Base-by-base conservation (phyloP, 2,113 vertebrate genomes). In the Butorides virescens region DNA sequence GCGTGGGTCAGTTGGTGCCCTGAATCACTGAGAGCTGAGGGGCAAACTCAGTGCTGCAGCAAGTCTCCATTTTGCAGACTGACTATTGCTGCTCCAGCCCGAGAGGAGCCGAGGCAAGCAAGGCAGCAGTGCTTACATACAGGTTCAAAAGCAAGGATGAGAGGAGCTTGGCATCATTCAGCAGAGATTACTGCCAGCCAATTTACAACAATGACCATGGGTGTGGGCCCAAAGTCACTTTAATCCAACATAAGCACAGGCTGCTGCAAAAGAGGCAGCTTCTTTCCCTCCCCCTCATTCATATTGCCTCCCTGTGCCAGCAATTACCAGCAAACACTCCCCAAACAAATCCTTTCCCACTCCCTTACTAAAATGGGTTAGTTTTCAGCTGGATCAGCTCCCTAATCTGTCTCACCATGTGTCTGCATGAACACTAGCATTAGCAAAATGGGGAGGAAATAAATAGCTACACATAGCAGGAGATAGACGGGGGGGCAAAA, bases 371-470 rank as follows among this genome's bases (percentile, higher is more conserved):
- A 92, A 93, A 93, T 42, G 68, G 83, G 93, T 93, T 91, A 13
- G 25, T 91, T 95, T 96, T 89, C 96, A 96, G 92, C 92, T 88
- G 92, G 94, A 96, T 93, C 94, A 91, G 80, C 86, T 93, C 91
- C 79, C 34, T 95, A 92, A 95, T 96, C 95, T 81, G 91, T 86
- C 93, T 92, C 89, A 77, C 94, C 94, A 91, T 77, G 94, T 83
- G 91, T 84, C 93, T 93, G 88, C 94, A 92, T 0, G 23, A 95
- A 95, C 86, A 93, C 76, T 71, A 71, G 72, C 91, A 95, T 96
- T 93, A 94, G 80, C 86, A 92, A 93, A 93, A 88, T 29, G 50
- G 50, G 91, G 67, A 93, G 86, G 76, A 95, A 96, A 96, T 66
- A 88, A 90, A 90, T 6, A 87, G 86, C 89, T 93, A 77, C 89